Percentiles rank a stretch among this genome's conserved stretches.
Evolutionary conservation across 2,797 vertebrate genomes (phyloP).

Genomic region (Helicolenus hilgendorfi): DNA sequence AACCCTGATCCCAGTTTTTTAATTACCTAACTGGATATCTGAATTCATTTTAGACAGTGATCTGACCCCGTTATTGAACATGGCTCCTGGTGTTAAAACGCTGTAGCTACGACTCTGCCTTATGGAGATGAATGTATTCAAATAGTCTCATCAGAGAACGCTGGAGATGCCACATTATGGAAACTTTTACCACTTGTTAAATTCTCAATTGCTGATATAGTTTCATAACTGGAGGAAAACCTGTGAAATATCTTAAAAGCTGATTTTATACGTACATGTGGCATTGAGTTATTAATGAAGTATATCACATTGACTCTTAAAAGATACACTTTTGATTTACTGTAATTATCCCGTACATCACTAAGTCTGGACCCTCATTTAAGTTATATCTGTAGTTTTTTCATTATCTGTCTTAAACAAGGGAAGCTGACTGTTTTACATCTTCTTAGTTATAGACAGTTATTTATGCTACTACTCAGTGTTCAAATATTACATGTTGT

Average conservation of each 20-base stretch:
- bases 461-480: conserved; percentile 60
- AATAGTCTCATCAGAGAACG: conserved; percentile 29
- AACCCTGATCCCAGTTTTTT: background rate
- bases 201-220: background rate
- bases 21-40: background rate
- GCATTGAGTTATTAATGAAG: conserved; percentile 17
- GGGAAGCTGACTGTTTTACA: conserved; percentile 50
- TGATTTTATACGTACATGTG: conserved; percentile 23
- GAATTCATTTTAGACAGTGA: background rate
- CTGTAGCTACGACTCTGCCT: conserved; percentile 74
- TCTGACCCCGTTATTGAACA: background rate
- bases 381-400: conserved; percentile 5
- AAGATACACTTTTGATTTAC: background rate
- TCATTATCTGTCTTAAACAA: conserved; percentile 33
- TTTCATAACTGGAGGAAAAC: conserved; percentile 5
- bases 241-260: conserved; percentile 18
- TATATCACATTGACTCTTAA: conserved; percentile 24
- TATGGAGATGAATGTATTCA: conserved; percentile 79
- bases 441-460: conserved; percentile 45
- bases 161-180: conserved; percentile 40
- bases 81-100: conserved; percentile 8
- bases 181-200: background rate
- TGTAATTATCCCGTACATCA: background rate
- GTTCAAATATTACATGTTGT: conserved; percentile 51
- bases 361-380: conserved; percentile 17